These are phyloP conservation scores for Amphipoea oculea DNA, from an alignment of 2,888 invertebrate genomes.

Conservation along the genomic window DNA sequence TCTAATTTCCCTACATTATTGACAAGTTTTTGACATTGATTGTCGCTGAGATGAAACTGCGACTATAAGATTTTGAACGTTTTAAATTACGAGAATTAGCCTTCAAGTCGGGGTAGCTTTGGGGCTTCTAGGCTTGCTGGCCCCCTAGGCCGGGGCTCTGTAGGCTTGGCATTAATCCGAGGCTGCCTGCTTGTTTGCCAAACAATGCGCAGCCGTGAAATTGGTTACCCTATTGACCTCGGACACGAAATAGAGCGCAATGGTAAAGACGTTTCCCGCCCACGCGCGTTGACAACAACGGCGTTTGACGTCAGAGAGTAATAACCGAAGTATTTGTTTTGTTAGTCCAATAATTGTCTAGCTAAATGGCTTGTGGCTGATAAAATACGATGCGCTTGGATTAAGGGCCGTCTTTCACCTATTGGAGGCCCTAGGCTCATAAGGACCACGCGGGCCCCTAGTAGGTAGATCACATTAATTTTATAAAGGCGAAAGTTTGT, in stretches of 20 bases:
- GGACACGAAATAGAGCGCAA: conserved; percentile 35
- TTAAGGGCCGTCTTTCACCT: too few relatives aligned
- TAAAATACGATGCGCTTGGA: neutral
- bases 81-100: too few relatives aligned
- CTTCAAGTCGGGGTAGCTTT: too few relatives aligned
- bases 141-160: neutral
- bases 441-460: too few relatives aligned
- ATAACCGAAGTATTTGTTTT: conserved; percentile 36
- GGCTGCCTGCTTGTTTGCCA: neutral
- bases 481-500: too few relatives aligned
- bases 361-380: neutral
- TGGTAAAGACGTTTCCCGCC: conserved; percentile 24
- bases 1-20: too few relatives aligned
- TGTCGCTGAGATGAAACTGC: too few relatives aligned
- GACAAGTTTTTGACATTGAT: too few relatives aligned
- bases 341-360: neutral
- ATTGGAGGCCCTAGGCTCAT: too few relatives aligned
- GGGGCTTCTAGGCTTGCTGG: neutral
- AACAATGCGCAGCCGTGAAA: conserved; percentile 5
- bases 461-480: too few relatives aligned
- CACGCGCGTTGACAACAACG: conserved; percentile 37
- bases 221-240: conserved; percentile 35
- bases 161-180: neutral
- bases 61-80: too few relatives aligned
- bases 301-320: conserved; percentile 35